Conservation (phyloP, 2,113 vertebrate species). For the Cichladusa arquata region DNA sequence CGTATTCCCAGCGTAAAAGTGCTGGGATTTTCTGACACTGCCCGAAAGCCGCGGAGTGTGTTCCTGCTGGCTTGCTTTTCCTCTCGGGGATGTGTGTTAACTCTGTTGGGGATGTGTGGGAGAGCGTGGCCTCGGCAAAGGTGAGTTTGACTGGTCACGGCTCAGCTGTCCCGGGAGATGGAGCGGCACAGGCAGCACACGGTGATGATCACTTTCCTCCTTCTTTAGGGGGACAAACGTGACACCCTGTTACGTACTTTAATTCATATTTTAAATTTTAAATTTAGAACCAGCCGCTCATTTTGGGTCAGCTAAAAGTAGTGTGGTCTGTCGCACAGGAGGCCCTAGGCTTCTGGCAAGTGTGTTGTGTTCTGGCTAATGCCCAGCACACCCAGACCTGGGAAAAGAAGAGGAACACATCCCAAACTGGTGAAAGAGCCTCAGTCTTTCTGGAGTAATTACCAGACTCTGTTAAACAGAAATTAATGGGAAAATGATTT, state of each 20-base stretch:
- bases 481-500: neutral
- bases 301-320: neutral
- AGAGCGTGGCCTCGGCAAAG: neutral
- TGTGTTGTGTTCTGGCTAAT: neutral
- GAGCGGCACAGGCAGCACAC: no score
- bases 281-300: rapidly evolving
- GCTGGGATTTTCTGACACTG: neutral
- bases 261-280: neutral
- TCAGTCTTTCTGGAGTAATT: neutral
- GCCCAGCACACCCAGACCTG: neutral
- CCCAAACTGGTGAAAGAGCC: neutral
- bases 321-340: neutral
- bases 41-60: neutral
- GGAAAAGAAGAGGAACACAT: neutral
- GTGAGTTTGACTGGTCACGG: neutral
- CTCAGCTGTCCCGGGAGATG: neutral
- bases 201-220: neutral
- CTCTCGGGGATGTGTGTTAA: neutral
- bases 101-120: rapidly evolving
- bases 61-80: neutral
- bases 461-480: neutral
- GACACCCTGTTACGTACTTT: neutral
- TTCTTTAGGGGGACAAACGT: rapidly evolving
- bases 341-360: neutral
- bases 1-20: rapidly evolving